Conservation (phyloP, 2,888 invertebrate species). For the Athripsodes cinereus region DNA sequence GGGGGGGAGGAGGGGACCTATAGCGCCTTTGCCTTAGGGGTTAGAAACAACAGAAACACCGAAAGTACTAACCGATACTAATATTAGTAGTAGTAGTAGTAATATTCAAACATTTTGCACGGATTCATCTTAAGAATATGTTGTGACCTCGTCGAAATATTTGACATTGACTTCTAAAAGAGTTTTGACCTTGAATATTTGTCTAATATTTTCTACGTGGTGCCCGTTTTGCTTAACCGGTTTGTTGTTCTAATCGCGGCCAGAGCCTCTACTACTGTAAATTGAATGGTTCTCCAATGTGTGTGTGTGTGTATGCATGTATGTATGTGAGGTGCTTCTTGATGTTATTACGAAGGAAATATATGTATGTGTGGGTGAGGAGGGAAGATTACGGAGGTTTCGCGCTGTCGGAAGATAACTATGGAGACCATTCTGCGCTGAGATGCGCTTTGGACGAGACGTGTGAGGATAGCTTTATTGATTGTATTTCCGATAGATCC, state of each 20-base stretch:
- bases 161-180: neutral
- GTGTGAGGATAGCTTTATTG: neutral
- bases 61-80: constrained; percentile 7
- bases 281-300: constrained; percentile 11
- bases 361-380: constrained; percentile 16
- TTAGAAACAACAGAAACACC: constrained; percentile 20
- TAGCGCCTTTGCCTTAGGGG: constrained; percentile 24
- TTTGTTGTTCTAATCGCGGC: neutral
- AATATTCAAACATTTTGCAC: neutral
- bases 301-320: constrained; percentile 11
- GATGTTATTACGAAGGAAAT: constrained; percentile 2
- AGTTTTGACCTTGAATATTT: neutral
- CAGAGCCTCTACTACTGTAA: constrained; percentile 18
- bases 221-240: constrained; percentile 4
- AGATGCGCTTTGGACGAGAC: constrained; percentile 16
- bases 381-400: constrained; percentile 19
- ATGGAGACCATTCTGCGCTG: constrained; percentile 14
- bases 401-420: constrained; percentile 5
- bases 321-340: constrained; percentile 7
- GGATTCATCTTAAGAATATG: neutral
- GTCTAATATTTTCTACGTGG: neutral
- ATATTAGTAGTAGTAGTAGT: neutral
- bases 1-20: constrained; percentile 17
- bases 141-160: neutral
- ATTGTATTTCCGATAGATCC: neutral